Evolutionary conservation across 2,888 invertebrate species (phyloP).

Genomic region (Apomyelois bistriatella): DNA sequence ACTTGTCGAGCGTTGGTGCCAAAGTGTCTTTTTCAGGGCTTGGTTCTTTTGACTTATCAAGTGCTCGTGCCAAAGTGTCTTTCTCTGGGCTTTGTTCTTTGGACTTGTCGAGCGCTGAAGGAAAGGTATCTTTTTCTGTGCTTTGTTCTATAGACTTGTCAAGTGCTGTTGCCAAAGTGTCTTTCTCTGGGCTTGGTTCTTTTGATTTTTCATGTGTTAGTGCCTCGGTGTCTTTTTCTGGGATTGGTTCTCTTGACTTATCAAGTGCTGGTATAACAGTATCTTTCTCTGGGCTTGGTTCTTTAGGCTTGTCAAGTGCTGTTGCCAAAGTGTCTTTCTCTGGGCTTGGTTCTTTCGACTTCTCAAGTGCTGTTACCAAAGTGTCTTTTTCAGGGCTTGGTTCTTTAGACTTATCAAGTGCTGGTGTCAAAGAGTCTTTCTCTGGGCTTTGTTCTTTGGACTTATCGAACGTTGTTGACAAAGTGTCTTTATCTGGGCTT

Average conservation of each 20-base stretch:
- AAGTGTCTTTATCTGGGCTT: conserved; percentile 13
- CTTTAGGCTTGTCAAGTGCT: conserved; percentile 13
- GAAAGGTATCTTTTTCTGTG: neutral
- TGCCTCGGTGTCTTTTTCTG: neutral
- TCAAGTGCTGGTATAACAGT: too few relatives aligned
- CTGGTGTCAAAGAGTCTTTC: neutral
- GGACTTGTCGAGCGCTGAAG: neutral
- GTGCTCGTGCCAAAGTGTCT: neutral
- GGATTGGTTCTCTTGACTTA: conserved; percentile 7
- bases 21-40: conserved; percentile 18
- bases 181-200: conserved; percentile 15
- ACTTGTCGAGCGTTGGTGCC: neutral
- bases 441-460: conserved; percentile 17
- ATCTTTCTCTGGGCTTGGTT: too few relatives aligned
- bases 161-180: neutral
- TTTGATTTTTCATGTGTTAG: conserved; percentile 3
- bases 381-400: conserved; percentile 16
- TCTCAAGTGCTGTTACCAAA: conserved; percentile 10
- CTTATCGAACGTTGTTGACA: too few relatives aligned
- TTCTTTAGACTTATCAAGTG: neutral
- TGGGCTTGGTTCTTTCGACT: too few relatives aligned
- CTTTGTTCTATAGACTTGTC: conserved; percentile 10
- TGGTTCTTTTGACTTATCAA: conserved; percentile 1
- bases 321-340: too few relatives aligned
- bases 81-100: conserved; percentile 11